A percentile compares a stretch with the other conserved stretches of the same genome.
Conservation (phyloP, 2,888 invertebrate species). For the Euplexia lucipara region DNA sequence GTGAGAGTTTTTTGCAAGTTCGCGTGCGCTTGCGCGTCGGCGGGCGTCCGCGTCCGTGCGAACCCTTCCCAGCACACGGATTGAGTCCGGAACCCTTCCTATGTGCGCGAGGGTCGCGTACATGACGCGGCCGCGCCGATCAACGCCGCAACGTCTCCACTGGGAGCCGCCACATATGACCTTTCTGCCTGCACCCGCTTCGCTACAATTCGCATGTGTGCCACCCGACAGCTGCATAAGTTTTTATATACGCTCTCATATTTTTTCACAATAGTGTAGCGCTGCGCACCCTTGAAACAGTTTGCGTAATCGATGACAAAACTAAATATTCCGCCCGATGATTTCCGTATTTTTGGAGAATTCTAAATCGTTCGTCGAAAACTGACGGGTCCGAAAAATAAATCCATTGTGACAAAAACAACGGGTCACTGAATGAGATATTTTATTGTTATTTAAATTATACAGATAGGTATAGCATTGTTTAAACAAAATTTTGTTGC, state of each 20-base stretch:
- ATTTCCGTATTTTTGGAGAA: constrained; percentile 90
- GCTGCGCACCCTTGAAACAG: constrained; percentile 91
- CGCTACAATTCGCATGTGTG: constrained; percentile 90
- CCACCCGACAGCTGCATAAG: constrained; percentile 88
- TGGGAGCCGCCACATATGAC: constrained; percentile 72
- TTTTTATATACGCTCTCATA: constrained; percentile 90
- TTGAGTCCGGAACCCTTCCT: constrained; percentile 88
- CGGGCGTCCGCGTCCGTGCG: constrained; percentile 87
- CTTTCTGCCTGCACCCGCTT: constrained; percentile 67
- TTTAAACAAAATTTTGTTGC: constrained; percentile 52
- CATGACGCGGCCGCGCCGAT: constrained; percentile 48
- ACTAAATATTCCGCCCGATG: constrained; percentile 91
- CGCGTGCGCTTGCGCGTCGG: constrained; percentile 91
- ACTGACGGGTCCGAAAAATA: constrained; percentile 62
- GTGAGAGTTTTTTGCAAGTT: constrained; percentile 88
- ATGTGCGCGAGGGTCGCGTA: constrained; percentile 72
- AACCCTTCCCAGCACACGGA: constrained; percentile 86
- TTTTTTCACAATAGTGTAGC: constrained; percentile 89
- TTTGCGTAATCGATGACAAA: constrained; percentile 91
- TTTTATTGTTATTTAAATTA: constrained; percentile 46
- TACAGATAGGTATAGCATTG: constrained; percentile 53
- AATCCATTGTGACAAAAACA: constrained; percentile 63
- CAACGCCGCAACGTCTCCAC: constrained; percentile 71
- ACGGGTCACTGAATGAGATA: constrained; percentile 55
- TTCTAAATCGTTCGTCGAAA: constrained; percentile 70